phyloP scores from a whole-genome alignment of 2,113 vertebrate species.

The Lepus americanus region DNA sequence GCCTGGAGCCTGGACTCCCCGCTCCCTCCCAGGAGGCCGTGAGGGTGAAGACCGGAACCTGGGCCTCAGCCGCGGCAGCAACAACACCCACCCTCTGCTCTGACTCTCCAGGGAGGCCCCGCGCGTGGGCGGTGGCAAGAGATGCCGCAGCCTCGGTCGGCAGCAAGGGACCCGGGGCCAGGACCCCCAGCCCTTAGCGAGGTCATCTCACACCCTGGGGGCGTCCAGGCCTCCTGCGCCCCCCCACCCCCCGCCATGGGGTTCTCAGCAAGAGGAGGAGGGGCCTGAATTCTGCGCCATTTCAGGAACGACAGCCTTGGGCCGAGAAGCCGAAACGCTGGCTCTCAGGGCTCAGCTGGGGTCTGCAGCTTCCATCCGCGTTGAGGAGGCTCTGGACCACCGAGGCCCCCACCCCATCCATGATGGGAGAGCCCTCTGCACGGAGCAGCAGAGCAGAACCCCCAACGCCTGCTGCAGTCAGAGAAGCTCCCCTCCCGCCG shows the following conservation, averaged over 20 bases:
- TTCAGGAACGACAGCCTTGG: neutral
- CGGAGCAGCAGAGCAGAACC: no score
- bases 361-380: neutral
- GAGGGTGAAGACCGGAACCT: no score
- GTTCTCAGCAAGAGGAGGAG: neutral
- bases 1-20: neutral
- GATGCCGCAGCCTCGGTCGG: no score
- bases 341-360: neutral
- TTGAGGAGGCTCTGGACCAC: neutral
- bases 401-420: no score
- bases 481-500: no score
- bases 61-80: neutral
- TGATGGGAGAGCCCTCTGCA: no score
- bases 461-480: no score
- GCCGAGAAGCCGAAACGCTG: neutral
- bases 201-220: neutral
- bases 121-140: no score
- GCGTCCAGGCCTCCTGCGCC: neutral
- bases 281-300: neutral
- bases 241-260: neutral
- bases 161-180: no score
- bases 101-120: conserved; percentile 20
- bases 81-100: neutral
- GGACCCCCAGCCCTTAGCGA: no score
- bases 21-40: neutral